Percentiles rank a stretch among this genome's conserved stretches.
These are phyloP conservation scores for Neosilurus mollespiculum DNA, from an alignment of 2,797 vertebrate species.

Conservation along the genomic window DNA sequence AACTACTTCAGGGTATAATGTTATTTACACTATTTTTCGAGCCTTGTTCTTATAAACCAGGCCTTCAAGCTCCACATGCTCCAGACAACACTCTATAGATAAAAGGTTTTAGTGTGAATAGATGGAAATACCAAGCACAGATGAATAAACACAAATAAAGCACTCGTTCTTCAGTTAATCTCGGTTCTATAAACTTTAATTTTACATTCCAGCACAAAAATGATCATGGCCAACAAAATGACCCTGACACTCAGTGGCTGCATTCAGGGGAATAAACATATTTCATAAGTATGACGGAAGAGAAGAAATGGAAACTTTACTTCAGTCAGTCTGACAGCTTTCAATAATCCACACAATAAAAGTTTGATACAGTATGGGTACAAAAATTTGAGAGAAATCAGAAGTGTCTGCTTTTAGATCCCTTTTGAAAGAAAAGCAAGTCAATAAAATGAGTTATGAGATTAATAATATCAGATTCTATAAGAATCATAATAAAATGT, in stretches of 20 bases:
- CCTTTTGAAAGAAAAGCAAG: neutral
- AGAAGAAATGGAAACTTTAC: neutral
- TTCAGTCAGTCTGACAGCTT: neutral
- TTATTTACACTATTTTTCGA: neutral
- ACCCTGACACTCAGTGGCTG: neutral
- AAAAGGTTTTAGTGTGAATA: neutral
- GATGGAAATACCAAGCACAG: neutral
- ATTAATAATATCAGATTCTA: slow-evolving; percentile 50
- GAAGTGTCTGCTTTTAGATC: neutral
- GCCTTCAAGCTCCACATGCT: neutral
- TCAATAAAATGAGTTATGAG: neutral
- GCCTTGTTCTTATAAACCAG: neutral
- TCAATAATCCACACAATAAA: neutral
- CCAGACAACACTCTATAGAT: neutral
- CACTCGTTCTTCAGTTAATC: neutral
- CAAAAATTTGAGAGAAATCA: neutral
- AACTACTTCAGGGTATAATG: no score
- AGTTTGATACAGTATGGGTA: neutral
- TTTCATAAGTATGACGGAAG: neutral
- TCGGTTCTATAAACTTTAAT: neutral
- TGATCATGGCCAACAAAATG: neutral
- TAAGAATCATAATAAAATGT: slow-evolving; percentile 56
- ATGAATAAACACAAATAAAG: neutral
- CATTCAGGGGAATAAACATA: neutral
- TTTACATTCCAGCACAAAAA: neutral